A percentile compares a stretch with the other conserved stretches of the same genome.
phyloP scores from a whole-genome alignment of 2,797 vertebrate species.

The Eidolon dupreanum region DNA sequence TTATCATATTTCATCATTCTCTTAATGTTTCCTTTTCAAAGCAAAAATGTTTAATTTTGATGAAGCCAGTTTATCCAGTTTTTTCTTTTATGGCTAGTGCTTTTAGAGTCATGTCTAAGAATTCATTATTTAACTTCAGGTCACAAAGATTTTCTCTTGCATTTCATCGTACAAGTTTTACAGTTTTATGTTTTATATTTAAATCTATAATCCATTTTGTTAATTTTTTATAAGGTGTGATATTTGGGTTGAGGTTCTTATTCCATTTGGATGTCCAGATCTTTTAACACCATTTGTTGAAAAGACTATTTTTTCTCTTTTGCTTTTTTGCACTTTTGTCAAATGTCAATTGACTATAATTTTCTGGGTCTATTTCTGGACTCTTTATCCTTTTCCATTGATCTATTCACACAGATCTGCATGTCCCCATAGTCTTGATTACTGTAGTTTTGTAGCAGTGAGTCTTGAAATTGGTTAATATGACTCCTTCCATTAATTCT shows the following conservation, averaged over 20 bases:
- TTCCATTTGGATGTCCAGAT: background rate
- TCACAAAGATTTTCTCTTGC: background rate
- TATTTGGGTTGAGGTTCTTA: background rate
- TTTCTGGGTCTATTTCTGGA: background rate
- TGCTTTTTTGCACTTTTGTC: background rate
- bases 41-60: background rate
- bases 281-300: background rate
- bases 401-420: background rate
- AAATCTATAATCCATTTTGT: background rate
- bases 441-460: background rate
- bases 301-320: background rate
- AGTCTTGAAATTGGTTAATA: background rate
- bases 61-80: background rate
- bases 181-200: background rate
- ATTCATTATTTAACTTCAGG: background rate
- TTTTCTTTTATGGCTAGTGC: background rate
- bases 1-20: background rate
- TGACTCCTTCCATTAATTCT: background rate
- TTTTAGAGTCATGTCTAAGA: background rate
- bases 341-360: background rate
- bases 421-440: background rate
- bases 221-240: background rate
- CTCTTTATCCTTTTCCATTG: background rate
- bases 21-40: background rate
- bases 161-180: background rate